Base-by-base conservation (phyloP, 2,888 invertebrate species). In the Philereme transversata region DNA sequence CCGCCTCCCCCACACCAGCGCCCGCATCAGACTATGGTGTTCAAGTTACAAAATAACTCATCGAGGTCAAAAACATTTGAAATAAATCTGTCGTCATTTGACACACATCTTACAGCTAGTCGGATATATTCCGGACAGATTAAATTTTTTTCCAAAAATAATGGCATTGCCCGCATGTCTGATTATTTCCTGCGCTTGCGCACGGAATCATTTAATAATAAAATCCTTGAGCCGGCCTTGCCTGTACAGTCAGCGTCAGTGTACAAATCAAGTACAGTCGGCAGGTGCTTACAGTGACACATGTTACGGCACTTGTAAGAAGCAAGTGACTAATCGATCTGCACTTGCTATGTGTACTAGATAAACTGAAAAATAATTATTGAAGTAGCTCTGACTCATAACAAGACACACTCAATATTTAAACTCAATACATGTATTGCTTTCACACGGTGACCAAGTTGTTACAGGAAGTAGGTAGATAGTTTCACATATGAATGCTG, bases 171-270 rank as follows among this genome's bases (percentile, higher is more conserved):
- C 40, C 47, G 38, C 38, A 41, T 3, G 33, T 34, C 8, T 53
- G 57, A 53, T 51, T 43, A 38, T 47, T 57, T 62, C 54, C 57
- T 47, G 57, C 62, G 57, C 54, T 5, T 40, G 54, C 62, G 57
- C 57, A 53, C 52, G 36, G 40, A 43, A 55, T n/a, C 36, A 45
- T 47, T 8, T 43, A 48, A 47, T 51, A 10, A 10, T 43, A 43
- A 43, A 22, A 43, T 36, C 44, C 36, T 49, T 43, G 44, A 36
- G 41, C 5, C 48, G 11, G 44, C 49, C 56, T 44, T 36, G 49
- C 55, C 50, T 44, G 38, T 48, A 44, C 58, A 48, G 41, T 52
- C 51, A 36, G 22, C 43, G 22, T 22, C 46, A 9, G 10, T 38
- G 10, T 10, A 9, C 8, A 38, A 35, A 5, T 4, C 10, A 0